Conservation (phyloP, 2,888 invertebrate species). For the Euspilapteryx auroguttella region DNA sequence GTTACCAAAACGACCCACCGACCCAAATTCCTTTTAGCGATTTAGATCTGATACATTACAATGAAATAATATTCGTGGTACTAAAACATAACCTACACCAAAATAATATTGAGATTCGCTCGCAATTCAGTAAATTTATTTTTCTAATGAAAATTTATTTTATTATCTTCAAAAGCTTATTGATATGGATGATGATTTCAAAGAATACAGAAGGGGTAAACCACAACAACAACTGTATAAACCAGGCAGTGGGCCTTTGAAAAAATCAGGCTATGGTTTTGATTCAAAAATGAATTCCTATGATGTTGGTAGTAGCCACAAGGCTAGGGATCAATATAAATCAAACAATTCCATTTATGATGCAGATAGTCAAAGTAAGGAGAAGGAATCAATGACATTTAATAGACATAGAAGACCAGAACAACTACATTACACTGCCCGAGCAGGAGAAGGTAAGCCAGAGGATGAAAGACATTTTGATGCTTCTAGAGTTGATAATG, state of each 20-base stretch:
- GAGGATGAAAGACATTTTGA: slow-evolving; percentile 33
- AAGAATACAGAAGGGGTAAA: slow-evolving; percentile 64
- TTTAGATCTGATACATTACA: too few relatives aligned
- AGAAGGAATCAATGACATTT: slow-evolving; percentile 23
- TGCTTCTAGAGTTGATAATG: slow-evolving; percentile 32
- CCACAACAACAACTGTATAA: slow-evolving; percentile 72
- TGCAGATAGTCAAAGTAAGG: slow-evolving; percentile 19
- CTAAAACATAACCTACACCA: too few relatives aligned
- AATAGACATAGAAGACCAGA: slow-evolving; percentile 42
- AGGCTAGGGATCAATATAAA: slow-evolving; percentile 32
- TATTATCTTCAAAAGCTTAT: slow-evolving; percentile 21
- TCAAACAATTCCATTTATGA: slow-evolving; percentile 41
- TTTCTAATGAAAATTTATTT: slow-evolving; percentile 10
- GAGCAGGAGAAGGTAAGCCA: slow-evolving; percentile 27
- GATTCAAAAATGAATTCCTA: slow-evolving; percentile 59
- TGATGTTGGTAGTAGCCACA: slow-evolving; percentile 26
- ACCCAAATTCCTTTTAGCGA: too few relatives aligned
- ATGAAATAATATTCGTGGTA: too few relatives aligned
- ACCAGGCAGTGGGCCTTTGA: slow-evolving; percentile 76
- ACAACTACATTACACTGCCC: slow-evolving; percentile 43
- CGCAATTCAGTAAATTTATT: too few relatives aligned
- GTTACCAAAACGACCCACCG: too few relatives aligned
- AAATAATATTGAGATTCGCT: too few relatives aligned
- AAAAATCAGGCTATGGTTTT: slow-evolving; percentile 64
- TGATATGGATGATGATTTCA: slow-evolving; percentile 60